These are phyloP conservation scores for Aurelia sp. DNA, from an alignment of 30 jellyfish, hydroid and myxozoan species.

Conservation along the genomic window DNA sequence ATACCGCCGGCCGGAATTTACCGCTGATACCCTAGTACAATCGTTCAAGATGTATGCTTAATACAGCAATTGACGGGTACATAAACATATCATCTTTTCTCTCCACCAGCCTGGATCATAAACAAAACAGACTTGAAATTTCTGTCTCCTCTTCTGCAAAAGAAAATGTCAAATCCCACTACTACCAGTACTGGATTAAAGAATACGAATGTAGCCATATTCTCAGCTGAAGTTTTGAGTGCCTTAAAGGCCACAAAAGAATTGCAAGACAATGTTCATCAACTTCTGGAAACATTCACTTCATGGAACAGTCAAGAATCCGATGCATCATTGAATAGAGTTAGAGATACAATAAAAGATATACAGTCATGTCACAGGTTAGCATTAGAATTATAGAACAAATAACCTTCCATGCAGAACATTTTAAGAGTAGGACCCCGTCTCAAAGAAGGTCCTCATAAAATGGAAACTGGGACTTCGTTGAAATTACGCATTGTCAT, in stretches of 20 bases:
- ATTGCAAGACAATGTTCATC: constrained; percentile 60
- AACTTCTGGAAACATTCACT: constrained; percentile 47
- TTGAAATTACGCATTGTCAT: too few relatives aligned
- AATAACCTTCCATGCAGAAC: too few relatives aligned
- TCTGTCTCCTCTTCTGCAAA: not conserved
- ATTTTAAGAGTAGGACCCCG: too few relatives aligned
- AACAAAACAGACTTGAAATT: not conserved
- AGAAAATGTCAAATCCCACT: constrained; percentile 25
- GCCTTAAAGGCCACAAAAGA: constrained; percentile 63
- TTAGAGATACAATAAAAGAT: constrained; percentile 45
- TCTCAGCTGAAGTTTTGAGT: constrained; percentile 38
- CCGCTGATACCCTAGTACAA: too few relatives aligned
- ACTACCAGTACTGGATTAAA: not conserved
- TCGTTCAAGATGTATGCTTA: too few relatives aligned
- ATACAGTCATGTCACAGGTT: constrained; percentile 67
- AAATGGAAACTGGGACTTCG: too few relatives aligned
- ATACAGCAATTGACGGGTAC: too few relatives aligned
- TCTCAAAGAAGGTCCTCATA: too few relatives aligned
- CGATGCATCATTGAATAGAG: constrained; percentile 30
- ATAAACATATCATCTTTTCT: too few relatives aligned
- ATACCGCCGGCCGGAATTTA: too few relatives aligned
- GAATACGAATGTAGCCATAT: not conserved
- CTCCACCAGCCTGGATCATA: too few relatives aligned
- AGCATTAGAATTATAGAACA: too few relatives aligned
- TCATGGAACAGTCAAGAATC: constrained; percentile 60